Percentiles rank a stretch among this genome's conserved stretches.
Conservation (phyloP, 2,797 vertebrate species). For the Lutjanus argentimaculatus region DNA sequence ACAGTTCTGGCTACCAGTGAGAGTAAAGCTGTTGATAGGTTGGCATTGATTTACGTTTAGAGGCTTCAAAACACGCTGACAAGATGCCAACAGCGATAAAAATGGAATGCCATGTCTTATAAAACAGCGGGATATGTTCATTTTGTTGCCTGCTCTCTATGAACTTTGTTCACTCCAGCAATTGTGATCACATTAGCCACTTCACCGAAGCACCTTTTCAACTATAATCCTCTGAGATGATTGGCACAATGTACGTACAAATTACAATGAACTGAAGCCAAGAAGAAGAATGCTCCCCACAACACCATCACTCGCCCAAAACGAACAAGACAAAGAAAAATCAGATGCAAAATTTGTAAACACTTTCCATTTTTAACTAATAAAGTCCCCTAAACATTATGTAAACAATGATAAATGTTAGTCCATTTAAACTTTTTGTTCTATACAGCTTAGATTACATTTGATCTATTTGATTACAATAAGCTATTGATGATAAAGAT, state of each 20-base stretch:
- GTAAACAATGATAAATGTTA: slow-evolving; percentile 88
- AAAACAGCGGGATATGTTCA: slow-evolving; percentile 58
- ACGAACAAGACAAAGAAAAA: slow-evolving; percentile 61
- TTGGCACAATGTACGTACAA: slow-evolving; percentile 72
- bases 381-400: slow-evolving; percentile 78
- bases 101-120: slow-evolving; percentile 42
- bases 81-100: slow-evolving; percentile 13
- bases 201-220: slow-evolving; percentile 69
- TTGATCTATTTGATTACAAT: slow-evolving; percentile 87
- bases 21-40: slow-evolving; percentile 65
- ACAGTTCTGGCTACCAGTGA: slow-evolving; percentile 69
- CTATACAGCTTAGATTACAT: slow-evolving; percentile 86
- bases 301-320: slow-evolving; percentile 14
- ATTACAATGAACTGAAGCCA: slow-evolving; percentile 55
- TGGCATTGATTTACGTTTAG: slow-evolving; percentile 57
- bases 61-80: slow-evolving; percentile 44
- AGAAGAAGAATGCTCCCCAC: slow-evolving; percentile 20
- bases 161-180: slow-evolving; percentile 59
- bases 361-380: slow-evolving; percentile 79
- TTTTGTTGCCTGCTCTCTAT: slow-evolving; percentile 48
- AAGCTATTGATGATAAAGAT: slow-evolving; percentile 83
- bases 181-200: slow-evolving; percentile 62
- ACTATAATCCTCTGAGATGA: slow-evolving; percentile 81
- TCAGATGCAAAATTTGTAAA: slow-evolving; percentile 84
- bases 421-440: slow-evolving; percentile 76